A percentile compares a stretch with the other conserved stretches of the same genome.
These are phyloP conservation scores for Callaeas wilsoni DNA, from an alignment of 2,113 vertebrate genomes.

Conservation along the genomic window DNA sequence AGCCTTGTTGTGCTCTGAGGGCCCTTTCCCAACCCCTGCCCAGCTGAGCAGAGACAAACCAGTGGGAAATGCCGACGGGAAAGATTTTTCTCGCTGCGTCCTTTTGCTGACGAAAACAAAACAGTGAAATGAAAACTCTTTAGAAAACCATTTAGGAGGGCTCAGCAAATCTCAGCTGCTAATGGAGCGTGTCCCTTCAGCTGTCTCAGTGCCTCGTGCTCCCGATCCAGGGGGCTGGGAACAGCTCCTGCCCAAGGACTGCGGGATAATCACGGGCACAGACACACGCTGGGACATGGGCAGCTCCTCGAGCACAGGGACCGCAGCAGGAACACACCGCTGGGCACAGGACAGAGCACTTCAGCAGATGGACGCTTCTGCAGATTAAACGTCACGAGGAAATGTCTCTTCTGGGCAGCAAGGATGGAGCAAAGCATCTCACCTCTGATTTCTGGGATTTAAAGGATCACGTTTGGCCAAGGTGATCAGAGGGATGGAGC, in stretches of 20 bases:
- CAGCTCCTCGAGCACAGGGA: neutral
- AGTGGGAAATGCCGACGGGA: neutral
- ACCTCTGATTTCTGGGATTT: neutral
- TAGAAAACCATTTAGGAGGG: neutral
- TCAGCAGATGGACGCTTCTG: accelerated
- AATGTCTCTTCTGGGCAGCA: neutral
- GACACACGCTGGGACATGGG: accelerated
- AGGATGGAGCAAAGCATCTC: neutral
- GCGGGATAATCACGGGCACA: neutral
- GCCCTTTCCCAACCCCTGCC: neutral
- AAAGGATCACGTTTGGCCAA: neutral
- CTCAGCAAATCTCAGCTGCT: neutral
- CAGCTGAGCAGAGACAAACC: neutral
- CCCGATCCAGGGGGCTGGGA: neutral
- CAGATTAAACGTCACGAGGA: accelerated
- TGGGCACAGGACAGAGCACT: neutral
- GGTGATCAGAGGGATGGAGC: neutral
- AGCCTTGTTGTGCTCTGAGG: neutral
- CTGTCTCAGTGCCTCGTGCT: neutral
- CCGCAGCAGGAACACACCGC: neutral
- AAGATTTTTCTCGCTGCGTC: neutral
- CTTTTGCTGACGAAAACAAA: neutral
- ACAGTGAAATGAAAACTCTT: neutral
- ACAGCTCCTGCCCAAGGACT: neutral
- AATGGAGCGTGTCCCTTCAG: neutral